phyloP scores from a whole-genome alignment of 1,140 invertebrate genomes.

The Campoletis sonorensis region DNA sequence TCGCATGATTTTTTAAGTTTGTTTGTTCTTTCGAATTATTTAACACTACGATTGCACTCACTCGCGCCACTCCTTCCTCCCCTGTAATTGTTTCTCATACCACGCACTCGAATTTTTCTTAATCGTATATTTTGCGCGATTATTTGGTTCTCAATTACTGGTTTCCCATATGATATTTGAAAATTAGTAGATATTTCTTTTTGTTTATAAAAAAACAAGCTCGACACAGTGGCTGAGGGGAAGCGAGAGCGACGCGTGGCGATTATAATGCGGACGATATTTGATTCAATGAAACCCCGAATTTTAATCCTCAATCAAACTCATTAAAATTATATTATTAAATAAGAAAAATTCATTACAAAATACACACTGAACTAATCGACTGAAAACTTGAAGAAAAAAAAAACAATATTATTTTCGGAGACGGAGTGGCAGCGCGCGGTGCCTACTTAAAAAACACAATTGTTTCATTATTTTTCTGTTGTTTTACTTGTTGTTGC shows the following conservation, averaged over 20 bases:
- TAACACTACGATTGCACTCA: slow-evolving; percentile 41
- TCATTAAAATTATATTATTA: neutral
- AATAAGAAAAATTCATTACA: neutral
- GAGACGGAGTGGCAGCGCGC: slow-evolving; percentile 51
- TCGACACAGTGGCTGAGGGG: slow-evolving; percentile 2
- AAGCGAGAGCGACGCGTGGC: slow-evolving; percentile 39
- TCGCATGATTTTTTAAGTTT: neutral
- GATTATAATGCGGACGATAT: too few relatives aligned
- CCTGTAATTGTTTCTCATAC: slow-evolving; percentile 25
- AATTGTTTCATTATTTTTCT: neutral
- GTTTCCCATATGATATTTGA: too few relatives aligned
- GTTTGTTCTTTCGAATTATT: slow-evolving; percentile 30
- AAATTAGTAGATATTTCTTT: neutral
- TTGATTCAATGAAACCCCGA: neutral
- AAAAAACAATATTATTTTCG: slow-evolving; percentile 16
- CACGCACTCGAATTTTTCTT: neutral
- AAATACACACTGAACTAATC: slow-evolving; percentile 13
- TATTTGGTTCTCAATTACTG: too few relatives aligned
- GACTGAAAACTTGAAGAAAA: neutral
- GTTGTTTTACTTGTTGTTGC: slow-evolving; percentile 20
- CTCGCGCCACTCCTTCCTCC: slow-evolving; percentile 52
- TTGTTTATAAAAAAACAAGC: slow-evolving; percentile 16
- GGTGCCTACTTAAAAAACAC: slow-evolving; percentile 25
- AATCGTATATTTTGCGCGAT: neutral
- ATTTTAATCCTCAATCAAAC: neutral